These are phyloP conservation scores for Sarcoramphus papa DNA, from an alignment of 2,797 vertebrate species.

Conservation along the genomic window DNA sequence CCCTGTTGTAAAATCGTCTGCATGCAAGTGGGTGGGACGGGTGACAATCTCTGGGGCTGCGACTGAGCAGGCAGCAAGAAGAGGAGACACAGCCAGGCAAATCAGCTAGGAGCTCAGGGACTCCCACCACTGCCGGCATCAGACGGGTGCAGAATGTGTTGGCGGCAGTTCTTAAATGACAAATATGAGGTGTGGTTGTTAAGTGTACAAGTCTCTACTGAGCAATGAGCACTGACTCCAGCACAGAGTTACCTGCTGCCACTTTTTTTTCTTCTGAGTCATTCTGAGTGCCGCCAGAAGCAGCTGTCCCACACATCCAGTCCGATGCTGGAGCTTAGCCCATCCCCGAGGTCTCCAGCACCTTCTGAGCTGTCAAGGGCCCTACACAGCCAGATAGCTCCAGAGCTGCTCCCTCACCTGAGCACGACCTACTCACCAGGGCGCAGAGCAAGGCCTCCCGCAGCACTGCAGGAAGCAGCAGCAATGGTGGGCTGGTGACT, in stretches of 20 bases:
- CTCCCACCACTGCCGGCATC: neutral
- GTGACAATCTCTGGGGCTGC: neutral
- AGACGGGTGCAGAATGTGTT: neutral
- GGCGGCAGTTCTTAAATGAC: neutral
- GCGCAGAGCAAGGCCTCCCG: neutral
- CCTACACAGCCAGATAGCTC: accelerated
- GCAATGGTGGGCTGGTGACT: neutral
- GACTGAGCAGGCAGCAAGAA: neutral
- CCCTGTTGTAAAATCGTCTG: neutral
- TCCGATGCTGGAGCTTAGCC: neutral
- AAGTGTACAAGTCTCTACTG: neutral
- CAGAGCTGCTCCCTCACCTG: neutral
- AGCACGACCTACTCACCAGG: accelerated
- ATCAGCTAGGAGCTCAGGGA: neutral
- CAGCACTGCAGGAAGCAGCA: neutral
- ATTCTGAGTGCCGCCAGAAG: neutral
- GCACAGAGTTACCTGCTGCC: neutral
- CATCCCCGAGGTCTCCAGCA: neutral
- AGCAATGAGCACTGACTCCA: neutral
- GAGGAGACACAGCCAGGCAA: neutral
- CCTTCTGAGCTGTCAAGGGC: neutral
- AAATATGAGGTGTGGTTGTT: neutral
- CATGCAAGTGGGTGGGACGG: neutral
- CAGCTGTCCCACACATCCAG: neutral
- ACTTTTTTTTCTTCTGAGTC: neutral